Conservation (phyloP, 1,140 invertebrate species). For the Teleogryllus occipitalis region DNA sequence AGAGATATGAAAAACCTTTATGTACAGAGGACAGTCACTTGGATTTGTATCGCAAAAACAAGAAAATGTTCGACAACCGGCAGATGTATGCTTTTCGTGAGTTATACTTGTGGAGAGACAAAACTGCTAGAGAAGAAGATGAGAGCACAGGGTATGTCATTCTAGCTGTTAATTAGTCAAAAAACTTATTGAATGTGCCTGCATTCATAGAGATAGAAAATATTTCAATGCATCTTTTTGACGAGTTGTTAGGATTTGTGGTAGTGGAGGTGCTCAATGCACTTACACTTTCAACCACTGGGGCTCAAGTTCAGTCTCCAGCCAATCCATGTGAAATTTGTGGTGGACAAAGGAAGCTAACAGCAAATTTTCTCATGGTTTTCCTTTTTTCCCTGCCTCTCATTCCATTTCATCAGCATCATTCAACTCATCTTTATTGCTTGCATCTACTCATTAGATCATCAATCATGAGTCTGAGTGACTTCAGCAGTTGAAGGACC, state of each 20-base stretch:
- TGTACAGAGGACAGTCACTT: conserved; percentile 64
- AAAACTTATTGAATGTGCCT: neutral
- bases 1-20: conserved; percentile 74
- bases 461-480: no score
- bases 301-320: no score
- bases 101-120: conserved; percentile 84
- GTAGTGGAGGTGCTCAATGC: neutral
- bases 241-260: neutral
- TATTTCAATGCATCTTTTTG: neutral
- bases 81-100: conserved; percentile 77
- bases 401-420: no score
- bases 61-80: conserved; percentile 73
- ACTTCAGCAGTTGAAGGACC: no score
- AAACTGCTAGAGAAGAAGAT: conserved; percentile 74
- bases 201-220: neutral
- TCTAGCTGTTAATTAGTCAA: neutral
- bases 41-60: conserved; percentile 65
- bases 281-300: no score
- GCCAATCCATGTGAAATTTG: no score
- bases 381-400: no score
- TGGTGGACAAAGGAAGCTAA: no score
- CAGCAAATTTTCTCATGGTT: no score
- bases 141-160: conserved; percentile 67
- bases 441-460: no score
- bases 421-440: no score